A percentile compares a stretch with the other conserved stretches of the same genome.
Conservation (phyloP, 2,797 vertebrate species). For the Myiotriccus ornatus region DNA sequence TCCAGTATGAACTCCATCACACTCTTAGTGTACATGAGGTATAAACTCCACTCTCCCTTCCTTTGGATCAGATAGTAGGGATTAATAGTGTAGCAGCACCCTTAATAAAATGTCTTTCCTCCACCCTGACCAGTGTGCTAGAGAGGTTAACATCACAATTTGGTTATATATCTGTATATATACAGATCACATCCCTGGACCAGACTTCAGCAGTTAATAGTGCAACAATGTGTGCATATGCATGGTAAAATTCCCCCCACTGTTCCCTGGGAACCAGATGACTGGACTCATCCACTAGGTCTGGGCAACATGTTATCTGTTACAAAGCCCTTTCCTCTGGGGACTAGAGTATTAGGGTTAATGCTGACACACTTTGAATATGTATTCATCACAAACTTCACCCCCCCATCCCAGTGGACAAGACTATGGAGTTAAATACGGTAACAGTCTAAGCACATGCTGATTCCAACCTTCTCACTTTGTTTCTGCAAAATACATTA, state of each 20-base stretch:
- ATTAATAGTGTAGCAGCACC: neutral
- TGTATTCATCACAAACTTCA: neutral
- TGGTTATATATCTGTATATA: neutral
- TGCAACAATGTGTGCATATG: neutral
- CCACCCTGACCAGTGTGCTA: neutral
- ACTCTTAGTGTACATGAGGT: neutral
- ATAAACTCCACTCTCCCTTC: neutral
- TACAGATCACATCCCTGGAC: too few species aligned
- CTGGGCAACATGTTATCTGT: neutral
- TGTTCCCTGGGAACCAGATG: neutral
- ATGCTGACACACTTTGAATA: neutral
- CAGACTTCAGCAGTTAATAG: neutral
- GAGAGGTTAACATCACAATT: neutral
- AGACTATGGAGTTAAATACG: neutral
- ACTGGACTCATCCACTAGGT: rapidly evolving
- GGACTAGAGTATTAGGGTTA: neutral
- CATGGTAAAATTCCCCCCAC: neutral
- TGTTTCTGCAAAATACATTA: neutral
- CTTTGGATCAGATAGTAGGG: neutral
- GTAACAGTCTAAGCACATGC: neutral
- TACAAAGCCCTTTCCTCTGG: neutral
- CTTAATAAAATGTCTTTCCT: neutral
- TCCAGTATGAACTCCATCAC: neutral
- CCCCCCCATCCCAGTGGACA: neutral
- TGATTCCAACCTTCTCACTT: neutral